Percentiles rank a stretch among this genome's conserved stretches.
Evolutionary conservation across 2,797 vertebrate genomes (phyloP).

Genomic region (Tadarida brasiliensis): DNA sequence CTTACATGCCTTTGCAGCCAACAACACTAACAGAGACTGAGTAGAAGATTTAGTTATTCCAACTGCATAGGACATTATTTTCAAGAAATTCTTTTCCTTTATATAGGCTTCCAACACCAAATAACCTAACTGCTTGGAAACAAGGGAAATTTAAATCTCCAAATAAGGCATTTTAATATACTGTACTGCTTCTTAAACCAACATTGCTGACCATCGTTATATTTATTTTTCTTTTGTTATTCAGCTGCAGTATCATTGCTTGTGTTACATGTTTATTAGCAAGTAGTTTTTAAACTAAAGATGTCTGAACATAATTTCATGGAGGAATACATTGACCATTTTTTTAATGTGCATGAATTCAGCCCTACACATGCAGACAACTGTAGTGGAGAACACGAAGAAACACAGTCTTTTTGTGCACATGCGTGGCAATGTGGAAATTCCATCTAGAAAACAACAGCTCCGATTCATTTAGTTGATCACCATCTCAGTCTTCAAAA

Average conservation of each 20-base stretch:
- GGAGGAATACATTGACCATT: slow-evolving; percentile 76
- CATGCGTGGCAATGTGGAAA: slow-evolving; percentile 53
- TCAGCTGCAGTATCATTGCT: slow-evolving; percentile 86
- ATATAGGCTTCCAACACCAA: slow-evolving; percentile 85
- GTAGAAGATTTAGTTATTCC: slow-evolving; percentile 18
- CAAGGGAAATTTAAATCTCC: slow-evolving; percentile 79
- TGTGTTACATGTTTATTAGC: slow-evolving; percentile 84
- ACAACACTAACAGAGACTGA: slow-evolving; percentile 99
- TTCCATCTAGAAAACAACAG: slow-evolving; percentile 44
- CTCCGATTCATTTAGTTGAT: background rate
- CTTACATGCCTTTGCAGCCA: slow-evolving; percentile 97
- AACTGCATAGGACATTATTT: slow-evolving; percentile 78
- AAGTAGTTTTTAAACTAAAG: slow-evolving; percentile 85
- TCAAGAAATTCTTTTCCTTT: slow-evolving; percentile 81
- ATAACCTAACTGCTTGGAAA: slow-evolving; percentile 85
- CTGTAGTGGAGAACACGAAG: slow-evolving; percentile 71
- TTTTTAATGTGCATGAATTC: slow-evolving; percentile 79
- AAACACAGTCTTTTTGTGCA: slow-evolving; percentile 65
- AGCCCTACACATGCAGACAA: slow-evolving; percentile 68
- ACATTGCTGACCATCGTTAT: slow-evolving; percentile 83
- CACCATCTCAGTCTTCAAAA: slow-evolving; percentile 61
- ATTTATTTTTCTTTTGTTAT: slow-evolving; percentile 86
- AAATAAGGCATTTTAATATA: slow-evolving; percentile 78
- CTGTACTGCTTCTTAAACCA: slow-evolving; percentile 86
- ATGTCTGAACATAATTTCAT: slow-evolving; percentile 78